phyloP scores from a whole-genome alignment of 2,113 vertebrate species.

The Apodemus speciosus region DNA sequence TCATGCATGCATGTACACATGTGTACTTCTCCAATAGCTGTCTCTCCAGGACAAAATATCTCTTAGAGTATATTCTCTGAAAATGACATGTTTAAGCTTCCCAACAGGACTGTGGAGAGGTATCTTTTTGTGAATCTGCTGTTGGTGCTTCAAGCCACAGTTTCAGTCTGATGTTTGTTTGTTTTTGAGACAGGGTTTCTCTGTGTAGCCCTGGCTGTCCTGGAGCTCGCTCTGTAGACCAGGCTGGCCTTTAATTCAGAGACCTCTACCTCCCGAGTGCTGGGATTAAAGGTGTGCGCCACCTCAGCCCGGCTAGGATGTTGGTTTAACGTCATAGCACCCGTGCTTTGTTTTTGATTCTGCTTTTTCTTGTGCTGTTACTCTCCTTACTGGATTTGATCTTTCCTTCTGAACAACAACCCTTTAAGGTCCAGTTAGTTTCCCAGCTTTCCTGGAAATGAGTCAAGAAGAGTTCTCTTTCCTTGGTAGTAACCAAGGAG shows the following conservation, averaged over 20 bases:
- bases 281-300: too few relatives aligned
- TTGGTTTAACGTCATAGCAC: neutral
- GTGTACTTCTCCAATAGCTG: too few relatives aligned
- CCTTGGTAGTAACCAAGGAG: neutral
- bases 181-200: neutral
- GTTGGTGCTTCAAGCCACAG: neutral
- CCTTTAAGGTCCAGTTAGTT: neutral
- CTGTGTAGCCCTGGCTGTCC: neutral
- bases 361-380: neutral
- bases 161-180: too few relatives aligned
- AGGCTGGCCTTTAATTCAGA: neutral
- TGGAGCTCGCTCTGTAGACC: neutral
- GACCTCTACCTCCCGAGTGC: neutral
- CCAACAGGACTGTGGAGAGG: neutral
- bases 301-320: too few relatives aligned
- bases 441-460: conserved; percentile 26
- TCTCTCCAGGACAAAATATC: too few relatives aligned
- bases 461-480: neutral
- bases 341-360: neutral
- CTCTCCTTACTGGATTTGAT: neutral
- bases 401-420: conserved; percentile 31
- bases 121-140: neutral
- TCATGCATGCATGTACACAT: neutral
- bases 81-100: too few relatives aligned
- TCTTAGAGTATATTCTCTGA: too few relatives aligned